phyloP scores from a whole-genome alignment of 2,113 vertebrate genomes.

The Oncorhynchus kisutch region DNA sequence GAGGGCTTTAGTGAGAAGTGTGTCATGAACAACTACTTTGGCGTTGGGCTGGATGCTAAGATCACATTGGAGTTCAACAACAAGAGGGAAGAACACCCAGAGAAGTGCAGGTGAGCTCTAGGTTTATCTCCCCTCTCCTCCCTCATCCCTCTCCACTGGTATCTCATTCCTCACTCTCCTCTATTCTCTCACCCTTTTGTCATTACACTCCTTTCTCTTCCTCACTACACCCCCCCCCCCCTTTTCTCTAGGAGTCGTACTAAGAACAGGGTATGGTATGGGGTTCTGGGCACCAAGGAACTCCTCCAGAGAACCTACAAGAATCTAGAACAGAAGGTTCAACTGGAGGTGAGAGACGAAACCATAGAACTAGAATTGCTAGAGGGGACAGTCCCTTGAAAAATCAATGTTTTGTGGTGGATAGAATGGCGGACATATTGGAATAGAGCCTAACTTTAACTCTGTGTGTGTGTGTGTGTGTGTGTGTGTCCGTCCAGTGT shows the following conservation, averaged over 20 bases:
- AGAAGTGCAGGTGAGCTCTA: slow-evolving; percentile 90
- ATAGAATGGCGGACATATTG: too few species aligned
- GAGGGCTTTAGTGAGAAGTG: slow-evolving; percentile 98
- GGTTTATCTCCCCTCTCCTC: not conserved
- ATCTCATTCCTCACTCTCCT: not conserved
- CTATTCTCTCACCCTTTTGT: not conserved
- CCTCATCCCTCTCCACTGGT: not conserved
- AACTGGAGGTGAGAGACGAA: slow-evolving; percentile 84
- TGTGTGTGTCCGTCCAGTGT: slow-evolving; percentile 74
- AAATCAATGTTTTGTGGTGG: too few species aligned
- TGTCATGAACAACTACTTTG: slow-evolving; percentile 99
- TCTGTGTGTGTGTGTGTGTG: not conserved
- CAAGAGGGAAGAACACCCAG: slow-evolving; percentile 94
- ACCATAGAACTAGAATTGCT: not conserved
- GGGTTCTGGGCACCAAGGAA: slow-evolving; percentile 94
- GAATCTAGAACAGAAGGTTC: slow-evolving; percentile 96
- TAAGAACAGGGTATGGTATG: slow-evolving; percentile 99
- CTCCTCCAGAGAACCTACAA: slow-evolving; percentile 96
- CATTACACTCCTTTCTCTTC: too few species aligned
- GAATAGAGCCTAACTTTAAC: not conserved
- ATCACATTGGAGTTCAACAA: slow-evolving; percentile 99
- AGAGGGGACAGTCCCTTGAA: too few species aligned
- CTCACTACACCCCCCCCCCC: too few species aligned
- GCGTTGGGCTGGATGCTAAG: slow-evolving; percentile 96
- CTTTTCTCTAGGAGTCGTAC: slow-evolving; percentile 88